Evolutionary conservation across 2,797 vertebrate species (phyloP), one percentile per base, ranked within the genome.

Genomic region (Cichlasoma orientale): DNA sequence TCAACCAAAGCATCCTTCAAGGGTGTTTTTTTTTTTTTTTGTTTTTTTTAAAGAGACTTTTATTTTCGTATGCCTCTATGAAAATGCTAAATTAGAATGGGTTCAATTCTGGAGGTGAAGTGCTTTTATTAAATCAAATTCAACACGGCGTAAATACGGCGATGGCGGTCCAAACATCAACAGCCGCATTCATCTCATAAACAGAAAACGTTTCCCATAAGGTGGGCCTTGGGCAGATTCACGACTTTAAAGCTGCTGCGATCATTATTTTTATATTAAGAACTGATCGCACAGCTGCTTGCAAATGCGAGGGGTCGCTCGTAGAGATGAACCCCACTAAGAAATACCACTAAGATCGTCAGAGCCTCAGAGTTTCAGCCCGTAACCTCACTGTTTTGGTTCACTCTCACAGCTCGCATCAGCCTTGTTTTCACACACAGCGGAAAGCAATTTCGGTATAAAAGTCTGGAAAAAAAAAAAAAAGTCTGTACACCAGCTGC

Each of bases 91-190:
- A 87, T 76, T 66, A 74, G 36, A 78, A 21, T 36, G 9, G 55
- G 58, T 75, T 82, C 25, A 75, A 19, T 57, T 74, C 63, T 9
- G 50, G 2, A 71, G 57, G 55, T 83, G 58, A 82, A 82, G 56
- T 56, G 53, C 71, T 85, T 83, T 79, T n/a, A 59, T 56, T 23
- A 55, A 79, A 82, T 75, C 38, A 82, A 55, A 86, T 79, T 75
- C 41, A 56, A 69, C 83, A 59, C 71, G 66, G 78, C 52, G 23
- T 63, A 52, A 4, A 19, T 19, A 21, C 3, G 3, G 11, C 54
- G 12, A 11, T 77, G 19, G 14, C n/a, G n/a, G 70, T 56, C 56
- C 70, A 61, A 78, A 78, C 55, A 78, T 19, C 11, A 29, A 38
- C 14, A 58, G 56, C 59, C 47, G 74, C 70, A 79, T 70, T 72